Evolutionary conservation across 2,888 invertebrate genomes (phyloP), one percentile per base, ranked within the genome.

Genomic region (Koerneria pararmatus): DNA sequence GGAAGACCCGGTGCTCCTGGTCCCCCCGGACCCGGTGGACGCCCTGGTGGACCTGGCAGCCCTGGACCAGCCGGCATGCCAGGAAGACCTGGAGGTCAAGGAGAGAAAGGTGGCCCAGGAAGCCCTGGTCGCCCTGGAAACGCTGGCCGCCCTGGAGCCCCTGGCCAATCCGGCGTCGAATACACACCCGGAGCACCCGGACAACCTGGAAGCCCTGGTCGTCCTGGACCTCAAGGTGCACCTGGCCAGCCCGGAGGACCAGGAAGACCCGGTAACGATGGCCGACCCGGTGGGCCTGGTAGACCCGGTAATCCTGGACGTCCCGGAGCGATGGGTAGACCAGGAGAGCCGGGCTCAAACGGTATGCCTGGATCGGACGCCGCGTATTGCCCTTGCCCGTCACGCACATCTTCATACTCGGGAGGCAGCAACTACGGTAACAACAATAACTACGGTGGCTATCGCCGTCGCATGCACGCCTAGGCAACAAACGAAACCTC

Each of bases 31-130:
- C 72, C 73, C 63, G 72, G 71, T 49, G 76, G 76, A 37, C 60
- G 65, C 34, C 74, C 76, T 37, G 76, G 74, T 63, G 69, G 68
- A 27, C 67, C 68, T 31, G 71, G 69, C 65, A 69, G 71, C 69
- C 74, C 76, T 57, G 76, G 74, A 71, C 68, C 69, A 6, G 71
- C 72, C 53, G 76, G 76, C 69, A 73, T 72, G 62, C 74, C 73
- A 63, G 74, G 76, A 68, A 69, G 69, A 60, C 73, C 73, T 63
- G 76, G 76, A 70, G 71, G 72, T 71, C 53, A 65, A 31, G 76
- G 74, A 68, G 71, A 73, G 62, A 54, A 59, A 32, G 76, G 76
- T 58, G 67, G 68, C 62, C 75, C 75, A 60, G 75, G 75, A 71
- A 48, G 70, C 24, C 68, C 71, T 29, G 76, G 76, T 66, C 71